phyloP scores from a whole-genome alignment of 2,797 vertebrate genomes.

The Rhinogobio ventralis region DNA sequence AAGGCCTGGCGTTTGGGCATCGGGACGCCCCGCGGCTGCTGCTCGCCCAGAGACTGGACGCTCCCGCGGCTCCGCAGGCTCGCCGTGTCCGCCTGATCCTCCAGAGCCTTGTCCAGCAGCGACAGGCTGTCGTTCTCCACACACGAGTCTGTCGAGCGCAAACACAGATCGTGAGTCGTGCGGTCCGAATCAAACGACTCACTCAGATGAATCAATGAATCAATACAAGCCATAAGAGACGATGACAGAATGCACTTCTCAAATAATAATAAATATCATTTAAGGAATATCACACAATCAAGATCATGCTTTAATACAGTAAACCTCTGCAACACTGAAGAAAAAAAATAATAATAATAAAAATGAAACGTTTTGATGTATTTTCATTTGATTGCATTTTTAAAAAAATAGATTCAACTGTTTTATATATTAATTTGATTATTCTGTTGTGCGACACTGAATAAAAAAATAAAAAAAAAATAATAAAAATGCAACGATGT shows the following conservation, averaged over 20 bases:
- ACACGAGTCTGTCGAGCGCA: slow-evolving; percentile 84
- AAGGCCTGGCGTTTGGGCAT: slow-evolving; percentile 94
- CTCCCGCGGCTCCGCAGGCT: slow-evolving; percentile 89
- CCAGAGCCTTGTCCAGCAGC: slow-evolving; percentile 88
- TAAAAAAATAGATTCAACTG: too few species aligned
- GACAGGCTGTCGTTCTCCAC: slow-evolving; percentile 94
- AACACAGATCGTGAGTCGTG: too few species aligned
- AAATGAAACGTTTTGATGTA: background rate
- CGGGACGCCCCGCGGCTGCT: slow-evolving; percentile 84
- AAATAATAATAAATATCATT: background rate
- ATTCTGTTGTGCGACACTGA: background rate
- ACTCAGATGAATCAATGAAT: too few species aligned
- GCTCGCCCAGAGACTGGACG: slow-evolving; percentile 80
- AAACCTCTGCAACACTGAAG: background rate
- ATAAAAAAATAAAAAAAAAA: too few species aligned
- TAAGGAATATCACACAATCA: background rate
- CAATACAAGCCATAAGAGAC: too few species aligned
- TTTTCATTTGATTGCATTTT: background rate
- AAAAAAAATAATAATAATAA: background rate
- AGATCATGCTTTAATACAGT: background rate
- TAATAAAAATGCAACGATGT: background rate
- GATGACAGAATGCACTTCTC: too few species aligned
- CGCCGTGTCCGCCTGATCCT: slow-evolving; percentile 88
- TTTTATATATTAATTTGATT: too few species aligned
- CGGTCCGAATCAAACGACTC: too few species aligned